These are phyloP conservation scores for Agrotis puta DNA, from an alignment of 2,888 invertebrate genomes.

Conservation along the genomic window DNA sequence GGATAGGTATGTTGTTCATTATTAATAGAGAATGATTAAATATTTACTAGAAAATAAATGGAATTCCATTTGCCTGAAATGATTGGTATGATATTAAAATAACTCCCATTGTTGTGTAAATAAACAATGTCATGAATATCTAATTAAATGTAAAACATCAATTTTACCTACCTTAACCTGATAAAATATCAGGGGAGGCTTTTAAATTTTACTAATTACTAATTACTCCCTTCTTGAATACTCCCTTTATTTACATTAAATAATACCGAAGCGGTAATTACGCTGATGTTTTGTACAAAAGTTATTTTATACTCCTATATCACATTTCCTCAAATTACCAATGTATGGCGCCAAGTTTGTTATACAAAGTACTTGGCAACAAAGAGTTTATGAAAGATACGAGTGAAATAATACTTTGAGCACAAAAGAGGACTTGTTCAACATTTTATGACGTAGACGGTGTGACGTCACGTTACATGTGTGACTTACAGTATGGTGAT, in stretches of 20 bases:
- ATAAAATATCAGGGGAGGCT: slow-evolving; percentile 21
- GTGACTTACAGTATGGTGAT: slow-evolving; percentile 65
- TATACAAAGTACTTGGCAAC: slow-evolving; percentile 56
- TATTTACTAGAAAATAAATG: slow-evolving; percentile 2
- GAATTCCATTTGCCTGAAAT: neutral
- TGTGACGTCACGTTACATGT: slow-evolving; percentile 70
- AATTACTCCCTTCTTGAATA: slow-evolving; percentile 19
- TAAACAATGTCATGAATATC: slow-evolving; percentile 16
- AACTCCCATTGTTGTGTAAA: neutral
- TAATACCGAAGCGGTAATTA: slow-evolving; percentile 45
- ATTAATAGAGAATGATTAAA: neutral
- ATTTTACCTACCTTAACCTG: neutral
- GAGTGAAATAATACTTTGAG: slow-evolving; percentile 50
- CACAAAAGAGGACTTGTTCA: slow-evolving; percentile 67
- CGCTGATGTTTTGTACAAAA: slow-evolving; percentile 24
- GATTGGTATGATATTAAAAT: neutral
- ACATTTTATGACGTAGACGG: slow-evolving; percentile 64
- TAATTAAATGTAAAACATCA: slow-evolving; percentile 27
- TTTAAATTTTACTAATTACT: slow-evolving; percentile 26
- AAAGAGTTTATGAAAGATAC: slow-evolving; percentile 62
- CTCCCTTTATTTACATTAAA: slow-evolving; percentile 26
- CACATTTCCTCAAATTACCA: slow-evolving; percentile 25
- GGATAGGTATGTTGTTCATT: no score
- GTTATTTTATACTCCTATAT: slow-evolving; percentile 32
- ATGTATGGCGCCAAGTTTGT: slow-evolving; percentile 41